Conservation (phyloP, 1,140 invertebrate species). For the Thaumatotibia leucotreta region DNA sequence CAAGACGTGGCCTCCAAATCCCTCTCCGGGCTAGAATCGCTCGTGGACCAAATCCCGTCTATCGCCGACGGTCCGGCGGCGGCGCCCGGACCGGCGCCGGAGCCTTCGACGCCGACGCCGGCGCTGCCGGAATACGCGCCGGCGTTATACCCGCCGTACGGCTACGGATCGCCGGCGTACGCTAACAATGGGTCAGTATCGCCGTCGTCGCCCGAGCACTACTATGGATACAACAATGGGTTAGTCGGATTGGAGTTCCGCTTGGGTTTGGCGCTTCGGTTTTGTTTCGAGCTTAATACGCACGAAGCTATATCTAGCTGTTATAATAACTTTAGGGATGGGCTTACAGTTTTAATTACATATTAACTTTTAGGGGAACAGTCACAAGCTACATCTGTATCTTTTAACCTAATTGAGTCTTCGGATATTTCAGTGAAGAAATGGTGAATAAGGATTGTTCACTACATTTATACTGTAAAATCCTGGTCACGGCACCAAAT, state of each 20-base stretch:
- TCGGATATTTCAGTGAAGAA: no score
- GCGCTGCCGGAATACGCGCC: conserved; percentile 50
- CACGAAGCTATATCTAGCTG: no score
- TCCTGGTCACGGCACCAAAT: no score
- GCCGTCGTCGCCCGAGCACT: neutral
- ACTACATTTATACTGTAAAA: no score
- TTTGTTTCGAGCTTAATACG: no score
- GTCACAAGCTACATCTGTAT: no score
- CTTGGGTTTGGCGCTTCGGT: no score
- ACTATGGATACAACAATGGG: neutral
- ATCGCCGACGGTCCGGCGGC: conserved; percentile 80
- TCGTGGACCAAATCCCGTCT: conserved; percentile 94
- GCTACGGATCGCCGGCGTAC: conserved; percentile 50
- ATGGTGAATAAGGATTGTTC: no score
- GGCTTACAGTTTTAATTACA: no score
- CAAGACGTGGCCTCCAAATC: conserved; percentile 91
- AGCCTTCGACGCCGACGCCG: conserved; percentile 23
- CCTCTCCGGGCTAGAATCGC: conserved; percentile 90
- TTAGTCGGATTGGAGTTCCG: neutral
- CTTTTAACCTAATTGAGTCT: no score
- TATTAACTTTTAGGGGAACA: no score
- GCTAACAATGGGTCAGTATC: conserved; percentile 48
- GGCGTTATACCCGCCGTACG: conserved; percentile 52
- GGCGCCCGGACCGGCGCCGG: conserved; percentile 23
- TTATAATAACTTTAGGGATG: no score